A percentile compares a stretch with the other conserved stretches of the same genome.
These are phyloP conservation scores for Urophycis tenuis DNA, from an alignment of 2,797 vertebrate species.

Conservation along the genomic window DNA sequence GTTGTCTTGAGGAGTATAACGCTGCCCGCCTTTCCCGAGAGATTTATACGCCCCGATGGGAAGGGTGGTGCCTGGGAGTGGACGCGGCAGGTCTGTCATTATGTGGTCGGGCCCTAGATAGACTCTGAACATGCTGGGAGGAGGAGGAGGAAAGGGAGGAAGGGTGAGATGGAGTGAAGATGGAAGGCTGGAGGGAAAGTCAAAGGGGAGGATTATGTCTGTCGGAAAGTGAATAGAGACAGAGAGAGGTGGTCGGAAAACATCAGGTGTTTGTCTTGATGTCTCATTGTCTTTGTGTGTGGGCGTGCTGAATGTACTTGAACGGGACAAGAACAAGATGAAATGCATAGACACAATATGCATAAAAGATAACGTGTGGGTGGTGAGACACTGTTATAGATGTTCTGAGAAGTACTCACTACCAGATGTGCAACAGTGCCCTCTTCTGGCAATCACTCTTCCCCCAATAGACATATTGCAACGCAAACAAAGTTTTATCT, in stretches of 20 bases:
- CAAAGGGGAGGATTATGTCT: no score
- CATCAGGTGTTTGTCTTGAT: no score
- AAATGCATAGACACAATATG: no score
- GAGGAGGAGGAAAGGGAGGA: neutral
- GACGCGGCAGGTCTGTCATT: conserved; percentile 67
- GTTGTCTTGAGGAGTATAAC: conserved; percentile 34
- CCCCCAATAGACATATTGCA: neutral
- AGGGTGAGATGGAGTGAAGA: neutral
- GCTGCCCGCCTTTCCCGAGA: conserved; percentile 25
- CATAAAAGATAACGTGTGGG: neutral
- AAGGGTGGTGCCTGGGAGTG: conserved; percentile 57
- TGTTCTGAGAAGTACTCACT: neutral
- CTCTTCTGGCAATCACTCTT: neutral
- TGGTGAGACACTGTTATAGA: neutral
- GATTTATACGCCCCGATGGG: conserved; percentile 64
- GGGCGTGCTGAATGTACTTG: neutral
- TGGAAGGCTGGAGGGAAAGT: neutral
- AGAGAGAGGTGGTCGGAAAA: neutral
- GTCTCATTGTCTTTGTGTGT: no score
- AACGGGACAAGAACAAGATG: neutral
- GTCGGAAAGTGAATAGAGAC: no score
- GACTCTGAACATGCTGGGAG: conserved; percentile 47
- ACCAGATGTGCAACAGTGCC: conserved; percentile 1
- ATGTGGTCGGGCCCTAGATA: conserved; percentile 56
- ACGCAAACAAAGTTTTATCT: neutral